Evolutionary conservation across 2,797 vertebrate genomes (phyloP).

Genomic region (Ispidina lecontei): DNA sequence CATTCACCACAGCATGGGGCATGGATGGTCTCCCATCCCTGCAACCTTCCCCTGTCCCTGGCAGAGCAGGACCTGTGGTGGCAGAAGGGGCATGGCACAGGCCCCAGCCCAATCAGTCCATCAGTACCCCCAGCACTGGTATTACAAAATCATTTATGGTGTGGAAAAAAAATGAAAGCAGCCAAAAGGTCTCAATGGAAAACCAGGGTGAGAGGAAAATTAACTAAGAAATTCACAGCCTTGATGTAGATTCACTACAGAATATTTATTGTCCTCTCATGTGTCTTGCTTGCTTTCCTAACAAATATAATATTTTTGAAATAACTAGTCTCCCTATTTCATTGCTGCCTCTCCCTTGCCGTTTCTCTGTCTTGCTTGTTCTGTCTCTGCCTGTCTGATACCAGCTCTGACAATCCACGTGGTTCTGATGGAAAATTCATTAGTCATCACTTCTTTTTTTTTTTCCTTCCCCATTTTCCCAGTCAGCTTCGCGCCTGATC

Average conservation of each 20-base stretch:
- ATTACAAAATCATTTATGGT: neutral
- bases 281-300: constrained; percentile 64
- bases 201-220: constrained; percentile 32
- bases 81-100: neutral
- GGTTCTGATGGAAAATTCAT: constrained; percentile 84
- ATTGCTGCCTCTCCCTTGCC: constrained; percentile 17
- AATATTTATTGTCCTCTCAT: constrained; percentile 41
- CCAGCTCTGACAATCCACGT: constrained; percentile 77
- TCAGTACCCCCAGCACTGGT: neutral
- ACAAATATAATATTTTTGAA: constrained; percentile 69
- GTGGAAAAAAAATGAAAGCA: neutral
- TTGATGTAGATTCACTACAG: constrained; percentile 1
- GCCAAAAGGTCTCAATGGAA: neutral
- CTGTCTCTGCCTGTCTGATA: constrained; percentile 69
- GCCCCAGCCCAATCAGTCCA: rapidly evolving
- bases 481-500: constrained; percentile 90
- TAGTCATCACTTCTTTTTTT: constrained; percentile 74
- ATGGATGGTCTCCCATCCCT: neutral
- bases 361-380: constrained; percentile 68
- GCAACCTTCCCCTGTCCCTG: neutral
- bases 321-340: neutral
- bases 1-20: neutral
- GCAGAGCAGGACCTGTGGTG: neutral
- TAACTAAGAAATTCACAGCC: constrained; percentile 26
- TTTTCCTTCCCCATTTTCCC: constrained; percentile 75